Evolutionary conservation across 2,888 invertebrate species (phyloP).

Genomic region (Cryptocephalus primarius): DNA sequence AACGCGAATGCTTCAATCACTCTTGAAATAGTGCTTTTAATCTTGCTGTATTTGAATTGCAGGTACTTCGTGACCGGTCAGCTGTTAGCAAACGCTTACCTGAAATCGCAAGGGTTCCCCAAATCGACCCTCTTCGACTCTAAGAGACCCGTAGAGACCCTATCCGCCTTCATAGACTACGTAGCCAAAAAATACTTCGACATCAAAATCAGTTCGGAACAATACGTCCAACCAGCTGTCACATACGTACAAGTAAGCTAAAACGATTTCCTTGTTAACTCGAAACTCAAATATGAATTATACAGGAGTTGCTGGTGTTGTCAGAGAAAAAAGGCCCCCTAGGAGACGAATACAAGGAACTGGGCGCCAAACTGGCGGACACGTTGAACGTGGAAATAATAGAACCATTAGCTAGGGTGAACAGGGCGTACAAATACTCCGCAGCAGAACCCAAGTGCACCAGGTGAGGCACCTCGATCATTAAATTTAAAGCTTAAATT

Average conservation of each 20-base stretch:
- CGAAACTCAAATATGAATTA: background rate
- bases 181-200: constrained; percentile 58
- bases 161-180: constrained; percentile 57
- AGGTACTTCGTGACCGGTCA: constrained; percentile 61
- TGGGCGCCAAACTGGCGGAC: constrained; percentile 67
- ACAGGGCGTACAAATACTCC: constrained; percentile 68
- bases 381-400: constrained; percentile 74
- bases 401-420: constrained; percentile 70
- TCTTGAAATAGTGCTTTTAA: too few relatives aligned
- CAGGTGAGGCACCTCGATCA: constrained; percentile 33
- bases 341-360: constrained; percentile 50
- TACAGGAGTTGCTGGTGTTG: constrained; percentile 44
- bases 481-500: background rate
- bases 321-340: constrained; percentile 55
- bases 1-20: too few relatives aligned
- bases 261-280: background rate
- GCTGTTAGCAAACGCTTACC: constrained; percentile 61
- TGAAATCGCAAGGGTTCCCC: constrained; percentile 66
- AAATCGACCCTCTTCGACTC: constrained; percentile 59
- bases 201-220: constrained; percentile 58
- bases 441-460: constrained; percentile 60
- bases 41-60: constrained; percentile 19
- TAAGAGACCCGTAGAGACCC: constrained; percentile 56
- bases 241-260: constrained; percentile 53
- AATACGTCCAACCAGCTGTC: constrained; percentile 66